Base-by-base conservation (phyloP, 2,113 vertebrate species). In the Elgaria multicarinata region DNA sequence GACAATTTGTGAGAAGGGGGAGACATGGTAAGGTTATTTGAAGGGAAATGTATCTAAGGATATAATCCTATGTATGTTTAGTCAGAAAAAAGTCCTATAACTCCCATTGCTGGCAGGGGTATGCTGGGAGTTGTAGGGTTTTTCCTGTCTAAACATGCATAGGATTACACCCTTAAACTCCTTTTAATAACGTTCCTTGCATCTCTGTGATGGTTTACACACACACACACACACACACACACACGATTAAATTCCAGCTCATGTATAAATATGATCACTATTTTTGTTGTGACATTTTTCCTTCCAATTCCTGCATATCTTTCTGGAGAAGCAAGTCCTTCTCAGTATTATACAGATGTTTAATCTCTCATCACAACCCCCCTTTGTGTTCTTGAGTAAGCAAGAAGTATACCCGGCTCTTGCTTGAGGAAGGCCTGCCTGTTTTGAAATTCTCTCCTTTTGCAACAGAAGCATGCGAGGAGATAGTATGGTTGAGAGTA, bases 361-460 rank as follows among this genome's bases (percentile, higher is more conserved):
- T 8, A 36, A 33, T 42, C 26, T 9, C 2, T 1, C 1, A 28
- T 69, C 24, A 18, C 14, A 2, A 10, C 39, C 77, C 46, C n/a
- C 83, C n/a, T 1, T 0, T 42, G 42, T 33, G 31, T 77, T 1
- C 16, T 50, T 58, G 67, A 0, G 10, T 55, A 75, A 3, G 80
- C 0, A 4, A 0, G 1, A 28, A 14, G 66, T 20, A 12, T 31
- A 10, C 13, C 26, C 39, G 2, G 24, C 10, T 7, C n/a, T 2
- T 24, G 2, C 33, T 46, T 53, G 6, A 9, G 31, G 31, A 0
- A 81, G 44, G 3, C 6, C 14, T 33, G 18, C 71, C 31, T 31
- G 1, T 20, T 2, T 62, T 66, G 36, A 3, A 24, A 16, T 16
- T 77, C 31, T 13, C 9, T 42, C 66, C 46, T 24, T 24, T 1